Conservation (phyloP, 2,113 vertebrate genomes). For the Laterallus jamaicensis region DNA sequence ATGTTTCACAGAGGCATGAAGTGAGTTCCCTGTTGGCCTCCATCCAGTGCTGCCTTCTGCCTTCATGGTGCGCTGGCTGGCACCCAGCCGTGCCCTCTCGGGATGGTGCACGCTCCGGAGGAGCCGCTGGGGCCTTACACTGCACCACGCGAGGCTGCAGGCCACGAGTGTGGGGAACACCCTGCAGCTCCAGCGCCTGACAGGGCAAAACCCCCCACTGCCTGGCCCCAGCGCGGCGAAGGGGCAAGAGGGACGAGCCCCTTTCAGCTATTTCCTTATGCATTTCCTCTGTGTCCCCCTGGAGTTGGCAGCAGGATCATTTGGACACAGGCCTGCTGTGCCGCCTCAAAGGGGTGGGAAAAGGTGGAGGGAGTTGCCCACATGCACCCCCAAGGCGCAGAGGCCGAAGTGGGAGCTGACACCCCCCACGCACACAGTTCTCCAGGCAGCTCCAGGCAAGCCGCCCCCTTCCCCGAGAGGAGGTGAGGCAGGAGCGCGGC, state of each 20-base stretch:
- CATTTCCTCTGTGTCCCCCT: rapidly evolving
- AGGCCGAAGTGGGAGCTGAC: neutral
- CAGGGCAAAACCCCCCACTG: neutral
- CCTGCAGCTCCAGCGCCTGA: neutral
- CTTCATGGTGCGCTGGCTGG: neutral
- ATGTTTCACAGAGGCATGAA: rapidly evolving
- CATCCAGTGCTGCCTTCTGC: neutral
- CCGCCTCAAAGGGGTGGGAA: rapidly evolving
- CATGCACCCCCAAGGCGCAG: neutral
- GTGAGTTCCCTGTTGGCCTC: rapidly evolving
- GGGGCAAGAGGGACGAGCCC: neutral
- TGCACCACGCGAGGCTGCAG: neutral
- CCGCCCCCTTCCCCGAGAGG: neutral
- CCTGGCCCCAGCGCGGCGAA: neutral
- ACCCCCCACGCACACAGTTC: neutral
- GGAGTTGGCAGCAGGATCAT: neutral
- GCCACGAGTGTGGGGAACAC: neutral
- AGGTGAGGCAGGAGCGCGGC: neutral
- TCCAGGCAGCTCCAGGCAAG: neutral
- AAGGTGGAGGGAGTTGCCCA: no score
- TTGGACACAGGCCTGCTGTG: neutral
- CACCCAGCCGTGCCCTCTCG: neutral
- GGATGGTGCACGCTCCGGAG: neutral
- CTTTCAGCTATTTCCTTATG: neutral
- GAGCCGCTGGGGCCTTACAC: neutral